Evolutionary conservation across 1,140 invertebrate species (phyloP).

Genomic region (Zaprionus inermis): DNA sequence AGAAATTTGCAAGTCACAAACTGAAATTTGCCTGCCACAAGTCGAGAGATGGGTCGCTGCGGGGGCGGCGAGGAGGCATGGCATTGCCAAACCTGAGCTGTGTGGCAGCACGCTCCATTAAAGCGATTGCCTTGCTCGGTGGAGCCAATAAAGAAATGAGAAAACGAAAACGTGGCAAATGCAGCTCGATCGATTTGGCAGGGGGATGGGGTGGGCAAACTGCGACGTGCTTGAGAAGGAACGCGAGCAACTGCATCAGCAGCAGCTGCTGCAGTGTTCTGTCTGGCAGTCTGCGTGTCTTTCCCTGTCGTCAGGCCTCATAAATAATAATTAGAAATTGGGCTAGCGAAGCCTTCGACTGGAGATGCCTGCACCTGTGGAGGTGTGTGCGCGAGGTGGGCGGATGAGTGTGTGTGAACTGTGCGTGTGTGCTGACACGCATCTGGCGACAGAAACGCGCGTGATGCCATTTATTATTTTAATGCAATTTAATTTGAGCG

Average conservation of each 20-base stretch:
- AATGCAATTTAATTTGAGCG: constrained; percentile 72
- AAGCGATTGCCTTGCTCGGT: neutral
- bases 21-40: constrained; percentile 38
- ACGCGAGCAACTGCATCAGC: neutral
- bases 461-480: constrained; percentile 64
- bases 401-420: neutral
- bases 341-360: constrained; percentile 51
- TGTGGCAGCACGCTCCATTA: constrained; percentile 4
- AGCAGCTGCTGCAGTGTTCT: neutral
- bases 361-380: constrained; percentile 34
- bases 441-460: constrained; percentile 24
- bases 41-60: constrained; percentile 8
- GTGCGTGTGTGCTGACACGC: constrained; percentile 36
- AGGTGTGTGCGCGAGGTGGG: neutral
- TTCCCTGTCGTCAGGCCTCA: constrained; percentile 46
- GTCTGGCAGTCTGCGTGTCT: constrained; percentile 7
- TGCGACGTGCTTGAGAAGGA: neutral
- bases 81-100: neutral
- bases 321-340: constrained; percentile 63
- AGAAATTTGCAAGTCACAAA: constrained; percentile 54
- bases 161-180: neutral
- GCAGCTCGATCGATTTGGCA: neutral
- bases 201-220: neutral
- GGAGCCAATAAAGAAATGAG: constrained; percentile 3
- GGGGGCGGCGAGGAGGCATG: neutral